A percentile compares a stretch with the other conserved stretches of the same genome.
Evolutionary conservation across 2,113 vertebrate species (phyloP).

Genomic region (Saimiri boliviensis): DNA sequence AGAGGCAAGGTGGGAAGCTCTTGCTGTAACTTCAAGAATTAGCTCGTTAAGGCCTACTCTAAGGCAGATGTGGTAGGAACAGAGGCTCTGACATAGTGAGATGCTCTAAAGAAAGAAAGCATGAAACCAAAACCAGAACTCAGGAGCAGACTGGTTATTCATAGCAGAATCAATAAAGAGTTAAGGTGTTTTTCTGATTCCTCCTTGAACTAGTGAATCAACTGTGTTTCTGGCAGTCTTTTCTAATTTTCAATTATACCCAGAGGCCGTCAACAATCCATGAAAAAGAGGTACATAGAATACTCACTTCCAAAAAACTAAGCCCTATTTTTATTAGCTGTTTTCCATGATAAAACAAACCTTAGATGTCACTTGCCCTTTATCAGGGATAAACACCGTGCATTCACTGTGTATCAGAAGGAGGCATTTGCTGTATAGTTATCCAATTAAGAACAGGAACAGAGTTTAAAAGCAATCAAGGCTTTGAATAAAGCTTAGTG

Average conservation of each 20-base stretch:
- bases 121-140: neutral
- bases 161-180: neutral
- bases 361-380: constrained; percentile 1
- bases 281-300: neutral
- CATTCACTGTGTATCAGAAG: neutral
- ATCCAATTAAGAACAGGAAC: neutral
- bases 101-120: neutral
- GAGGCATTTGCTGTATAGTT: neutral
- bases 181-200: neutral
- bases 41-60: neutral
- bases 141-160: neutral
- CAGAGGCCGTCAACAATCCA: constrained; percentile 30
- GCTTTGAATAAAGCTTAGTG: constrained; percentile 31
- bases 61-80: accelerated
- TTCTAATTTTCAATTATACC: constrained; percentile 44
- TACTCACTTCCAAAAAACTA: neutral
- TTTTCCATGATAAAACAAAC: constrained; percentile 14
- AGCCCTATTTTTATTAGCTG: constrained; percentile 46
- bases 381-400: neutral
- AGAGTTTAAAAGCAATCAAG: constrained; percentile 41
- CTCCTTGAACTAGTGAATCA: neutral
- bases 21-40: neutral
- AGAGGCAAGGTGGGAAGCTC: neutral
- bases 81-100: neutral
- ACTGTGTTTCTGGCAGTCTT: neutral